Evolutionary conservation across 2,113 vertebrate species (phyloP).

Genomic region (Lagopus muta): DNA sequence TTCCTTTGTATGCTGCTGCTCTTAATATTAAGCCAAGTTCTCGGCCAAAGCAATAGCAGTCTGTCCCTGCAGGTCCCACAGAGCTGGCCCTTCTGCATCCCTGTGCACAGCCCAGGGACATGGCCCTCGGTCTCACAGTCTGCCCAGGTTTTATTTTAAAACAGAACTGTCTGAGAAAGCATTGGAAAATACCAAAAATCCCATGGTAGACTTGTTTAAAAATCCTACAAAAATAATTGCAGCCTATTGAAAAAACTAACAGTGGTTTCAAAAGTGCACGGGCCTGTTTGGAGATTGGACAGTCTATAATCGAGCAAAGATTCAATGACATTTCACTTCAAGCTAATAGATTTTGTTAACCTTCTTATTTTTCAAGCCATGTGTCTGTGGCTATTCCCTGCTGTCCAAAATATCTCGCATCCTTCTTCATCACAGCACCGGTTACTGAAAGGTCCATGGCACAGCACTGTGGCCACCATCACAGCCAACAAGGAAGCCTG

Average conservation of each 20-base stretch:
- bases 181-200: conserved; percentile 31
- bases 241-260: conserved; percentile 26
- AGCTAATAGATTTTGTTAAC: conserved; percentile 60
- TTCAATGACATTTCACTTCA: conserved; percentile 61
- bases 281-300: background rate
- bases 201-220: conserved; percentile 20
- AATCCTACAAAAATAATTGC: conserved; percentile 53
- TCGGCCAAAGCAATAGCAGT: background rate
- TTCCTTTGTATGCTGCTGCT: background rate
- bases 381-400: background rate
- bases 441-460: conserved; percentile 14
- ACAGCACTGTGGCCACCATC: background rate
- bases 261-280: background rate
- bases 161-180: conserved; percentile 6
- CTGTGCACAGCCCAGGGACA: background rate
- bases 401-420: conserved; percentile 39
- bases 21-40: background rate
- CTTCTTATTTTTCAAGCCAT: conserved; percentile 5
- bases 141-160: conserved; percentile 31
- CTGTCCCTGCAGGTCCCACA: background rate
- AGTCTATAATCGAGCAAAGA: conserved; percentile 31
- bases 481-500: background rate
- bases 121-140: background rate
- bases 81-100: background rate
- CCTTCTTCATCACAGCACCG: background rate